Evolutionary conservation across 1,140 invertebrate genomes (phyloP), one percentile per base, ranked within the genome.

Genomic region (Ditylenchus dipsaci): DNA sequence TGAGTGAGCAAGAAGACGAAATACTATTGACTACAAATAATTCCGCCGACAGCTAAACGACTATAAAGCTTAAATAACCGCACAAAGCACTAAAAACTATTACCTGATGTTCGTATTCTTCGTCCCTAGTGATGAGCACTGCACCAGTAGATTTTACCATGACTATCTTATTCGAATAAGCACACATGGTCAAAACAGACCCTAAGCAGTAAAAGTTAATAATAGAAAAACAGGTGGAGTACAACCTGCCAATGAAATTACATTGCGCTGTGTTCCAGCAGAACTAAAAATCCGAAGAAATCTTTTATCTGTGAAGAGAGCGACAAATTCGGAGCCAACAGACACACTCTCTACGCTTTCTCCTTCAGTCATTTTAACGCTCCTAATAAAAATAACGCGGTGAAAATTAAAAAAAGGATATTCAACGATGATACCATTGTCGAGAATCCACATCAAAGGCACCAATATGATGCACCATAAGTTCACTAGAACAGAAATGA

Each of bases 51-150:
- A 59, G 9, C 68, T 70, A 53, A n/a, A 30, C 33, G 26, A 47
- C 62, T 47, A n/a, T 13, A 66, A 47, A 19, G n/a, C 17, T n/a
- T 17, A 49, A 8, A 67, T 65, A 62, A 62, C n/a, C 21, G n/a
- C 5, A 7, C 62, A 64, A 64, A 27, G n/a, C 3, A 15, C 3
- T 3, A 26, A 3, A 53, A 61, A 38, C 17, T 47, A 21, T n/a
- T 21, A 70, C 68, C 58, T 65, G 67, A 61, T 70, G 68, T 69
- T 70, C 68, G 49, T 70, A 70, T 13, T 70, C 68, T 15, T 69
- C 68, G 9, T 70, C 58, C 42, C 49, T 30, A 19, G 56, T 9
- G 3, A 70, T 43, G 47, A 70, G n/a, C 3, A 70, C 63, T 13
- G 38, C 53, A 42, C 68, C 68, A 1, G 68, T 70, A 15, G 68